A percentile compares a stretch with the other conserved stretches of the same genome.
Conservation (phyloP, 1,140 invertebrate genomes). For the Hylaeus anthracinus region DNA sequence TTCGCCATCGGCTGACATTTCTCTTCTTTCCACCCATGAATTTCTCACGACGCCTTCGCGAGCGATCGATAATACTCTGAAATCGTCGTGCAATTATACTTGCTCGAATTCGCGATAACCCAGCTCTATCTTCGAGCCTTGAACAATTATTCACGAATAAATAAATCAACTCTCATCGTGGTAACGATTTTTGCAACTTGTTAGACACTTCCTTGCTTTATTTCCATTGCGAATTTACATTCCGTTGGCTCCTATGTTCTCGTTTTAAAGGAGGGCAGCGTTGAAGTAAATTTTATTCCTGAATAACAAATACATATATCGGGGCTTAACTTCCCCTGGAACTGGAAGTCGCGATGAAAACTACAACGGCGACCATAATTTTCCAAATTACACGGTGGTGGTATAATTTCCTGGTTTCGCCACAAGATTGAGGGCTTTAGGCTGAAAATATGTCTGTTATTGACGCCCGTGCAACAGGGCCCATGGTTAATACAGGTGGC, state of each 20-base stretch:
- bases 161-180: not conserved
- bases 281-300: too few relatives aligned
- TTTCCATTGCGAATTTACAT: too few relatives aligned
- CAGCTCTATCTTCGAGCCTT: slow-evolving; percentile 8
- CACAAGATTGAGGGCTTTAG: slow-evolving; percentile 5
- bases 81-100: slow-evolving; percentile 45
- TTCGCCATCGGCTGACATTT: slow-evolving; percentile 54
- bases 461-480: not conserved
- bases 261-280: too few relatives aligned
- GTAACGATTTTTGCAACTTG: not conserved
- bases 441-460: slow-evolving; percentile 7
- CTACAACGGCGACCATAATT: not conserved
- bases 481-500: not conserved
- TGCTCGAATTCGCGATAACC: slow-evolving; percentile 15
- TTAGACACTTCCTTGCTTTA: not conserved
- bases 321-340: not conserved
- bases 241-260: too few relatives aligned
- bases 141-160: not conserved
- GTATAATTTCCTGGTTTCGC: not conserved
- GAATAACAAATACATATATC: too few relatives aligned
- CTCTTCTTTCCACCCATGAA: slow-evolving; percentile 51
- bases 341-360: not conserved
- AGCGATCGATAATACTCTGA: slow-evolving; percentile 39
- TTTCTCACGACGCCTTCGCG: slow-evolving; percentile 53
- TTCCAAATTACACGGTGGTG: not conserved